Base-by-base conservation (phyloP, 2,797 vertebrate species). In the Lepus oiostolus region DNA sequence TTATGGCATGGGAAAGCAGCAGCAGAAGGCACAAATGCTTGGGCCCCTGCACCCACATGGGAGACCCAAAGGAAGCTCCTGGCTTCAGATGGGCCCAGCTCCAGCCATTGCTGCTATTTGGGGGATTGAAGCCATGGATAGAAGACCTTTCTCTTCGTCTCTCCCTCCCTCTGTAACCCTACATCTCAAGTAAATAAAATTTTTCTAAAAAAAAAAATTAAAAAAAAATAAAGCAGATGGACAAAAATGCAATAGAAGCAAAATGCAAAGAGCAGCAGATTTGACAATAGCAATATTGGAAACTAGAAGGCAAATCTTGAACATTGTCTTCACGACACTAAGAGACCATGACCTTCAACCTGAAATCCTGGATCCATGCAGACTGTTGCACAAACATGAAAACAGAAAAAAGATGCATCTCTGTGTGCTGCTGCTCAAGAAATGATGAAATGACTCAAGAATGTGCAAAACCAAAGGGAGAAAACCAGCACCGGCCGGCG, bases 281-380 rank as follows among this genome's bases (percentile, higher is more conserved):
- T 80, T 86, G 8, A 74, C 83, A 88, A 65, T 28, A 91, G 74
- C 90, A 93, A 70, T 14, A 72, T 8, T 63, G 32, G 24, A 88
- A 90, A 32, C 42, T 75, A 10, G 17, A 65, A 74, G n/a, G 58
- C 62, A 79, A 21, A 38, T 70, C 82, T 54, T 74, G 30, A 62
- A 32, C 1, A 4, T 30, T 75, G 28, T n/a, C 30, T 86, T 95
- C 50, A 95, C 47, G 65, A 79, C 83, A 83, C 32, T 83, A 24
- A 91, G 79, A 93, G 76, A 95, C 87, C 83, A 91, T 79, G 7
- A 90, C 52, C 42, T 95, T 71, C 54, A 79, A 65, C 32, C 14
- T 35, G 52, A 32, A 94, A 91, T 76, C 75, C 80, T 82, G 16
- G 50, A 62, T 30, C 84, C 38, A 88, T 14, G 47, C 84, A 94